Evolutionary conservation across 2,888 invertebrate species (phyloP).

Genomic region (Blomia tropicalis): DNA sequence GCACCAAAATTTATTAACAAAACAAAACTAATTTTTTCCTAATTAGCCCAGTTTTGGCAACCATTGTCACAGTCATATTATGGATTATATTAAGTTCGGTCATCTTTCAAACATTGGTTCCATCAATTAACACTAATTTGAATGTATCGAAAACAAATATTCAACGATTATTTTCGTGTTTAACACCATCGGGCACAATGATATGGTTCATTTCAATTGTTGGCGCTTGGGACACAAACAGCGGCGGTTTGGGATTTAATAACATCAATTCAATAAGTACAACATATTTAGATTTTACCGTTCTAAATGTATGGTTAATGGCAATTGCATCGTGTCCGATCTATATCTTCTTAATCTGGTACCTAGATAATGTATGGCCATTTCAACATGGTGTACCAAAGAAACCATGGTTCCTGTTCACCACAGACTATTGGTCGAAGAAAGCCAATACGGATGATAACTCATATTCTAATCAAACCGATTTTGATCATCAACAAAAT

Average conservation of each 20-base stretch:
- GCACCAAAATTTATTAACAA: no score
- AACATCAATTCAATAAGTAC: conserved; percentile 26
- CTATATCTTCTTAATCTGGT: conserved; percentile 59
- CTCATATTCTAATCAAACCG: conserved; percentile 24
- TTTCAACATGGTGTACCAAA: conserved; percentile 68
- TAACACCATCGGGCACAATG: conserved; percentile 17
- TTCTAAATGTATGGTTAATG: conserved; percentile 47
- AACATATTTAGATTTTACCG: conserved; percentile 29
- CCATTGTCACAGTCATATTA: conserved; percentile 19
- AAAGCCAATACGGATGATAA: conserved; percentile 22
- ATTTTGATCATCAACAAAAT: conserved; percentile 28
- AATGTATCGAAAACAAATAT: neutral
- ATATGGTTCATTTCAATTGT: conserved; percentile 16
- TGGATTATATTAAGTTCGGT: conserved; percentile 15
- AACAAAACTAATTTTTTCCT: no score
- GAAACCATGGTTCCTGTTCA: conserved; percentile 62
- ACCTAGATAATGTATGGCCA: conserved; percentile 68
- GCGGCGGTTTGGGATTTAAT: conserved; percentile 27
- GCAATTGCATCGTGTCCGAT: conserved; percentile 50
- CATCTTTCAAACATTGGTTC: neutral
- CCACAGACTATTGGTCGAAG: conserved; percentile 36
- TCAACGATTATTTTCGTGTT: neutral
- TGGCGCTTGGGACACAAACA: conserved; percentile 19
- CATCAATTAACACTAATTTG: neutral
- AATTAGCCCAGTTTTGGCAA: conserved; percentile 19